Percentiles rank a stretch among this genome's conserved stretches.
Conservation (phyloP, 2,113 vertebrate genomes). For the Promerops cafer region DNA sequence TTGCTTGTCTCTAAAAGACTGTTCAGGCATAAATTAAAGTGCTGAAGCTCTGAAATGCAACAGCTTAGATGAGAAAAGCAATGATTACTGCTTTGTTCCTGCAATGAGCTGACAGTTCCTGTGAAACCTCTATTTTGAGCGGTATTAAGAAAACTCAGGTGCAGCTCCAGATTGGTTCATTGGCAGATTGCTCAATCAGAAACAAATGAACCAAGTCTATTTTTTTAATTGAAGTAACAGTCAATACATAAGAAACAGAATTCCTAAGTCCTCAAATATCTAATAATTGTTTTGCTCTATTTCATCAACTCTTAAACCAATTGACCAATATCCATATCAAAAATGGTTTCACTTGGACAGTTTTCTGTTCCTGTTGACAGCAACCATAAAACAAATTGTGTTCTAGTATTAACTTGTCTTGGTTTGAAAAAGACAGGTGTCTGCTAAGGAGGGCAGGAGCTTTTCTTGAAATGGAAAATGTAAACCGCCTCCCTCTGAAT, state of each 20-base stretch:
- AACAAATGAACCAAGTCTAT: background rate
- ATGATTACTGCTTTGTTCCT: background rate
- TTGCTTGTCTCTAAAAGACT: background rate
- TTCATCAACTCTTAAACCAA: background rate
- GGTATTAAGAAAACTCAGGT: background rate
- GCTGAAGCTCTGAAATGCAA: background rate
- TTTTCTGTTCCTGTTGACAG: background rate
- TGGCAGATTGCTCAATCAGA: background rate
- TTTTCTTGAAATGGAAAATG: too few species aligned
- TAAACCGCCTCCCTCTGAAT: too few species aligned
- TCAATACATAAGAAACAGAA: background rate
- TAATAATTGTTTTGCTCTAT: background rate
- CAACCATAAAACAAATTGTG: background rate
- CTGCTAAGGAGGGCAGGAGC: too few species aligned
- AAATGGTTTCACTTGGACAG: background rate
- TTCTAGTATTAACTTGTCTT: background rate
- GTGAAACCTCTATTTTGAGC: background rate
- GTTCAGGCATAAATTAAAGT: background rate
- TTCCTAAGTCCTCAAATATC: background rate
- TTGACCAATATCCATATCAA: background rate
- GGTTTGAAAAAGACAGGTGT: too few species aligned
- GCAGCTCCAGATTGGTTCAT: background rate
- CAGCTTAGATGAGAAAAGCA: background rate
- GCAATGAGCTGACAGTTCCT: background rate
- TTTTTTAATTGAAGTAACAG: background rate